phyloP scores from a whole-genome alignment of 2,113 vertebrate genomes.

The Phainopepla nitens region DNA sequence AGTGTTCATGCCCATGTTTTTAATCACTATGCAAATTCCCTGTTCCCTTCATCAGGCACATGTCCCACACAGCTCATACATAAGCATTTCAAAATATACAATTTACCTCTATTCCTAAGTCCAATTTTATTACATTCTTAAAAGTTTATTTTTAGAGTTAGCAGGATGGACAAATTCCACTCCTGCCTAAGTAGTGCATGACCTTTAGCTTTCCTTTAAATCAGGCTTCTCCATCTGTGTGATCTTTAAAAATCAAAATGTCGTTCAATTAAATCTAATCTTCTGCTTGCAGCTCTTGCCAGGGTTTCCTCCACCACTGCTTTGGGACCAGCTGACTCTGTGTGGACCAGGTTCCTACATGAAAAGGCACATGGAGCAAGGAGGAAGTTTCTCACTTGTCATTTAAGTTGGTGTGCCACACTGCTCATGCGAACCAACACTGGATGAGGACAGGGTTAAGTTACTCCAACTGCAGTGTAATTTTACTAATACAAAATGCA shows the following conservation, averaged over 20 bases:
- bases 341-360: not conserved
- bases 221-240: not conserved
- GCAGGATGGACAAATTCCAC: slow-evolving; percentile 26
- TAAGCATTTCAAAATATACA: not conserved
- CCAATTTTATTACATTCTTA: slow-evolving; percentile 43
- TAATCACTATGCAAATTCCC: not conserved
- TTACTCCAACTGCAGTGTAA: not conserved
- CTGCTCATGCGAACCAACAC: accelerated
- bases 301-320: not conserved
- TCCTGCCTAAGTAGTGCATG: slow-evolving; percentile 7
- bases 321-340: not conserved
- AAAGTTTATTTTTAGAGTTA: slow-evolving; percentile 37
- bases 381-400: not conserved
- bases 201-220: slow-evolving; percentile 46
- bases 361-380: not conserved
- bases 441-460: not conserved
- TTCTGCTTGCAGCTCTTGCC: not conserved
- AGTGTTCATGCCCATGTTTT: not conserved
- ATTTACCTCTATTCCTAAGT: slow-evolving; percentile 7
- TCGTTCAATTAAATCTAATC: slow-evolving; percentile 25
- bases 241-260: slow-evolving; percentile 11
- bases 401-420: not conserved
- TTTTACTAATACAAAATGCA: not conserved
- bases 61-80: not conserved
- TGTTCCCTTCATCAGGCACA: not conserved